Conservation (phyloP, 1,140 invertebrate species). For the Drosophila insularis region DNA sequence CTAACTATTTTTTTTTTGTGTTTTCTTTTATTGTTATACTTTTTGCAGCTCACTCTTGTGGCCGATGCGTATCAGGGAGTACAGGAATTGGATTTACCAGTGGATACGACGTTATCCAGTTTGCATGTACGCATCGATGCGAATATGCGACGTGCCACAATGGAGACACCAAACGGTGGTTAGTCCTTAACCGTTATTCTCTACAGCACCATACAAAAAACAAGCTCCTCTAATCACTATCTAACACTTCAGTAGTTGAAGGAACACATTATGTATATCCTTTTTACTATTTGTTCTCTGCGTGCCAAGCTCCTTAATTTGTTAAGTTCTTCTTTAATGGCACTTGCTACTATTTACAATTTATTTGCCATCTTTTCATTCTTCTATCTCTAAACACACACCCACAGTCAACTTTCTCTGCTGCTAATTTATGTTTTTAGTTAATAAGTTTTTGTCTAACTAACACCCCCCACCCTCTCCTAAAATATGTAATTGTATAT, state of each 20-base stretch:
- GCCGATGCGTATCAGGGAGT: constrained; percentile 69
- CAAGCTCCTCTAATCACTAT: constrained; percentile 39
- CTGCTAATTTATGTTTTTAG: constrained; percentile 54
- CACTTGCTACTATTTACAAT: constrained; percentile 10
- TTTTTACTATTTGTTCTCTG: neutral
- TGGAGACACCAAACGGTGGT: constrained; percentile 81
- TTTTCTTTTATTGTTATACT: neutral
- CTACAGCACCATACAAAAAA: neutral
- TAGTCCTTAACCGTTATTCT: constrained; percentile 57
- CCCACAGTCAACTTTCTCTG: neutral
- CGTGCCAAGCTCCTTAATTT: constrained; percentile 38
- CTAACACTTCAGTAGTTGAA: constrained; percentile 26
- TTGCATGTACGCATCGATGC: constrained; percentile 79
- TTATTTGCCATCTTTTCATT: neutral
- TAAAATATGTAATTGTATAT: constrained; percentile 45
- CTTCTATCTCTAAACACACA: neutral
- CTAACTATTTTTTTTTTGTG: constrained; percentile 15
- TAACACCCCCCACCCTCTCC: neutral
- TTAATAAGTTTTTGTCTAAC: constrained; percentile 47
- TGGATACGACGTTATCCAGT: constrained; percentile 77
- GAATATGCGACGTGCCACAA: constrained; percentile 71
- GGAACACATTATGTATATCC: neutral
- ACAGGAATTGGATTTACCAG: constrained; percentile 77
- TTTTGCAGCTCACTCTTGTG: constrained; percentile 70
- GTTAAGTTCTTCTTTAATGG: constrained; percentile 23